Evolutionary conservation across 2,797 vertebrate genomes (phyloP), one percentile per base, ranked within the genome.

Genomic region (Xenopus petersii): DNA sequence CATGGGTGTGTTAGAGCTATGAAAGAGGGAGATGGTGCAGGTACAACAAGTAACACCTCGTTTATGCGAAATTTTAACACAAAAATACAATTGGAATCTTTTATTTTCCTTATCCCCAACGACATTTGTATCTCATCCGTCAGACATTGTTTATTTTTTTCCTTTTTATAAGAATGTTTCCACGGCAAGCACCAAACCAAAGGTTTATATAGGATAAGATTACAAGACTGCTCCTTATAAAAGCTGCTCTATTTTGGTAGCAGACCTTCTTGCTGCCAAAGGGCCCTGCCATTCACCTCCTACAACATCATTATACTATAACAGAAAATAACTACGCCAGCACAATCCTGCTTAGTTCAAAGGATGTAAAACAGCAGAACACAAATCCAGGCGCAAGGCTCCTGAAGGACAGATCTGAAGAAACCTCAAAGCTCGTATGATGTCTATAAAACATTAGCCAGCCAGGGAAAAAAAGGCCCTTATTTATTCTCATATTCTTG

Each of bases 271-370:
- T 10, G 21, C 15, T 62, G 65, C 66, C 13, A 64, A 64, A 36
- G 60, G 56, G 64, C 15, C 26, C 61, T 7, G 21, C 26, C 7
- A 49, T 24, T 61, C 8, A 67, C 54, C 56, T 59, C 26, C 15
- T 12, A 60, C 15, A 48, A 9, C 48, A 77, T 71, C 69, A 71
- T 72, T 77, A 77, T 42, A 24, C 55, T n/a, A 72, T 46, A 55
- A 65, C 48, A 21, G 16, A 64, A 62, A 67, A 69, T 56, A 77
- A 56, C 64, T 0, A 72, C n/a, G 68, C 46, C 17, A 58, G 56
- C 26, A 60, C 10, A 46, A 56, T 48, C 73, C 47, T 15, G 58
- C 24, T 13, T n/a, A 51, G 47, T 54, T 75, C 73, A 75, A 75
- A 75, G 60, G n/a, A 62, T 24, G 66, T 16, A 30, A 16, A 67